These are phyloP conservation scores for Drosophila anomelani DNA, from an alignment of 2,888 invertebrate species.

Conservation along the genomic window DNA sequence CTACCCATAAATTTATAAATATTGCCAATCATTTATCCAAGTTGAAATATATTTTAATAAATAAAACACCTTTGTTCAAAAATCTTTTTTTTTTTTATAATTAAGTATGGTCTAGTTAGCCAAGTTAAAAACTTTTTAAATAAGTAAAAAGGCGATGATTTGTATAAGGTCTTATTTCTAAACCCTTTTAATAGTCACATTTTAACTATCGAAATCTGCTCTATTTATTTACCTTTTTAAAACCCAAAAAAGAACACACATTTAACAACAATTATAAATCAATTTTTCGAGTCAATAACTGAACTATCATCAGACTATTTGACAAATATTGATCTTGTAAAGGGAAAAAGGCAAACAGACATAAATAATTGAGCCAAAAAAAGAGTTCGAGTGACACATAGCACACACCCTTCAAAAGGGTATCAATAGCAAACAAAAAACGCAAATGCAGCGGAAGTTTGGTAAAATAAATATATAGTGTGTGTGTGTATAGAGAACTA, in stretches of 20 bases:
- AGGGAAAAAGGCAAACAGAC: constrained; percentile 9
- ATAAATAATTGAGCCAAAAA: constrained; percentile 11
- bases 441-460: constrained; percentile 55
- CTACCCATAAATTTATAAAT: not conserved
- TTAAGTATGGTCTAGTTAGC: no score
- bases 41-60: no score
- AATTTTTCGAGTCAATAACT: constrained; percentile 26
- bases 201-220: not conserved
- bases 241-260: not conserved
- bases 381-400: constrained; percentile 11
- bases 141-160: not conserved
- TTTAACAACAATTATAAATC: constrained; percentile 20
- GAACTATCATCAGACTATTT: constrained; percentile 6
- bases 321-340: constrained; percentile 27
- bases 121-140: no score
- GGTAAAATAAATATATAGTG: constrained; percentile 26
- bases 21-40: not conserved
- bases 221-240: not conserved
- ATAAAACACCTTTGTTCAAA: no score
- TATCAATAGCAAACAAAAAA: constrained; percentile 37
- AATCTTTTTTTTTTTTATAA: no score
- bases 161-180: no score
- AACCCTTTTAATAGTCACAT: not conserved
- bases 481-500: constrained; percentile 42
- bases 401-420: constrained; percentile 11